These are phyloP conservation scores for Ictalurus punctatus DNA, from an alignment of 2,113 vertebrate species.

Conservation along the genomic window DNA sequence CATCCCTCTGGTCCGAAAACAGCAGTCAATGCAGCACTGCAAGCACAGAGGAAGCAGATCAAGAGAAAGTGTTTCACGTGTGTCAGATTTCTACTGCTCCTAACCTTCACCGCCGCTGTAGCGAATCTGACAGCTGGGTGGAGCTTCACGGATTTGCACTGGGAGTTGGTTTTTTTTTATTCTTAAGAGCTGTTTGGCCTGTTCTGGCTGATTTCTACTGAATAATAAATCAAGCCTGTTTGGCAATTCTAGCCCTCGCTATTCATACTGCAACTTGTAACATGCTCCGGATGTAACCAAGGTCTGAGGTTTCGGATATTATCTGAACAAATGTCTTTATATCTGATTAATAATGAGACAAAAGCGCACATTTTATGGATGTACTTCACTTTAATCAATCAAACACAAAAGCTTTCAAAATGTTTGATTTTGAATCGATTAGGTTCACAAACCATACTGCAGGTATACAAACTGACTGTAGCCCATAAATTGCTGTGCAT, in stretches of 20 bases:
- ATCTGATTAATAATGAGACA: neutral
- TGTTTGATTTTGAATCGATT: neutral
- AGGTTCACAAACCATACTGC: neutral
- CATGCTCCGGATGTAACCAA: neutral
- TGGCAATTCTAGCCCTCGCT: neutral
- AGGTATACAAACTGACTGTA: neutral
- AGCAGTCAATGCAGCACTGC: neutral
- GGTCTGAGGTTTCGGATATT: neutral
- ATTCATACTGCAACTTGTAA: neutral
- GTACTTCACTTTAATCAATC: neutral
- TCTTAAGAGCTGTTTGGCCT: neutral
- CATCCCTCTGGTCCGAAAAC: neutral
- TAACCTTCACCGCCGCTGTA: neutral
- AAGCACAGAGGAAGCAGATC: neutral
- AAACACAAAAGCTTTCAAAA: neutral
- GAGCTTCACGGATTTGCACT: constrained; percentile 29
- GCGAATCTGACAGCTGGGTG: neutral
- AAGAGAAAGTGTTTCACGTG: neutral
- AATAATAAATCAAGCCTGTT: neutral
- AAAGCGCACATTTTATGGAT: neutral
- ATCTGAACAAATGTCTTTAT: neutral
- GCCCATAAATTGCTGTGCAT: neutral
- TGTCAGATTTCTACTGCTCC: neutral
- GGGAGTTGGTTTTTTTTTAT: neutral
- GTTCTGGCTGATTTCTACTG: neutral